A percentile compares a stretch with the other conserved stretches of the same genome.
These are phyloP conservation scores for Andrena bucephala DNA, from an alignment of 2,888 invertebrate species.

Conservation along the genomic window DNA sequence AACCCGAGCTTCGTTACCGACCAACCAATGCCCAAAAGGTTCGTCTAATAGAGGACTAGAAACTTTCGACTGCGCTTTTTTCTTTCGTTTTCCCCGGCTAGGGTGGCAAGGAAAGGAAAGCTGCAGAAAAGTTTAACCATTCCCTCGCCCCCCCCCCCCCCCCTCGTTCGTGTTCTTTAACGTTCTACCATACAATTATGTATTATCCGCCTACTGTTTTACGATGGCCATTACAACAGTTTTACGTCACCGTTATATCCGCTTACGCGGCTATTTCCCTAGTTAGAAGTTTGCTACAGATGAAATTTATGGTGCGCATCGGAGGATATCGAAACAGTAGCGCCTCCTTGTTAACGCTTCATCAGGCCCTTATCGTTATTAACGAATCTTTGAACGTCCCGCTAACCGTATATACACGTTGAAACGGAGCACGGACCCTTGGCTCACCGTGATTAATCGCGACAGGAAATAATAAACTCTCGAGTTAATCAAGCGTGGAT, in stretches of 20 bases:
- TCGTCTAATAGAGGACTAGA: too few relatives aligned
- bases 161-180: not conserved
- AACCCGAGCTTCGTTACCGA: slow-evolving; percentile 7
- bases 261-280: slow-evolving; percentile 27
- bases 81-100: not conserved
- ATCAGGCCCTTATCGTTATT: not conserved
- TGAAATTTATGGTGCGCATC: slow-evolving; percentile 27
- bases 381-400: slow-evolving; percentile 11
- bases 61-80: too few relatives aligned
- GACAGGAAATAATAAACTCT: not conserved
- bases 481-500: too few relatives aligned
- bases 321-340: slow-evolving; percentile 29
- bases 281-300: slow-evolving; percentile 18
- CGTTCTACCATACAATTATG: slow-evolving; percentile 26
- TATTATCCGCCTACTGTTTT: slow-evolving; percentile 30
- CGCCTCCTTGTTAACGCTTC: slow-evolving; percentile 36
- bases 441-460: not conserved
- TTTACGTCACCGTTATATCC: slow-evolving; percentile 32
- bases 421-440: too few relatives aligned
- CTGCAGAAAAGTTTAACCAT: not conserved
- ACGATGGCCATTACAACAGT: slow-evolving; percentile 21
- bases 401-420: not conserved
- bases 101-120: not conserved
- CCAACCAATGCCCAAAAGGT: not conserved
- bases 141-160: not conserved